These are phyloP conservation scores for Rhyacophila evoluta DNA, from an alignment of 2,888 invertebrate species.

Conservation along the genomic window DNA sequence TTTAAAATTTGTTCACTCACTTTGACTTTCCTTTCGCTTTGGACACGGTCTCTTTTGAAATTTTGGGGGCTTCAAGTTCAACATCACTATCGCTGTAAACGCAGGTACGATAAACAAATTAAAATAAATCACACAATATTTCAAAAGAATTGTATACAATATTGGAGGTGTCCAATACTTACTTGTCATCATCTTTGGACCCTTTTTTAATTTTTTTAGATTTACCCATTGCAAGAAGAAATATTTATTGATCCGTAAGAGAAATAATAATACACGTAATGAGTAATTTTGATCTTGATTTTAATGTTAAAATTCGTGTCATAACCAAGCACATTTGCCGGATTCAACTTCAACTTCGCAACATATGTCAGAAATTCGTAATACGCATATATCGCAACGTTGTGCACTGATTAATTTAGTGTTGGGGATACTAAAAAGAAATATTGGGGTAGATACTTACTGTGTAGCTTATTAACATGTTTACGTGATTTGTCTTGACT, in stretches of 20 bases:
- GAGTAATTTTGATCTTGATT: conserved; percentile 25
- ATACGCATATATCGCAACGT: conserved; percentile 33
- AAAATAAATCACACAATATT: conserved; percentile 59
- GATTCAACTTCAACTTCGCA: conserved; percentile 43
- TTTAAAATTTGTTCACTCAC: conserved; percentile 26
- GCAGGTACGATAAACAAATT: conserved; percentile 40
- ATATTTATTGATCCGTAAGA: background rate
- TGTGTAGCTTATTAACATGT: too few relatives aligned
- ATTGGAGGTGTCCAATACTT: conserved; percentile 59
- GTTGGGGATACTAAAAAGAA: too few relatives aligned
- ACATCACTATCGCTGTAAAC: conserved; percentile 75
- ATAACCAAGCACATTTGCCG: conserved; percentile 53
- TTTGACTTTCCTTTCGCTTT: conserved; percentile 57
- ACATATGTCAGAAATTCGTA: conserved; percentile 40
- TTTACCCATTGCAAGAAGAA: conserved; percentile 74
- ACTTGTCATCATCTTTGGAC: conserved; percentile 81
- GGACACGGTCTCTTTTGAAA: conserved; percentile 61
- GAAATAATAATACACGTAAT: conserved; percentile 1
- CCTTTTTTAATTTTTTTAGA: conserved; percentile 86
- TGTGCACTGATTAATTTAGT: too few relatives aligned
- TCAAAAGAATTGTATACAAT: background rate
- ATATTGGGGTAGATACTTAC: too few relatives aligned
- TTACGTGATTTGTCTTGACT: too few relatives aligned
- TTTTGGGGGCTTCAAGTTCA: conserved; percentile 65
- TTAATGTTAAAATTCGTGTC: conserved; percentile 44